Base-by-base conservation (phyloP, 2,113 vertebrate genomes). In the Castor canadensis region DNA sequence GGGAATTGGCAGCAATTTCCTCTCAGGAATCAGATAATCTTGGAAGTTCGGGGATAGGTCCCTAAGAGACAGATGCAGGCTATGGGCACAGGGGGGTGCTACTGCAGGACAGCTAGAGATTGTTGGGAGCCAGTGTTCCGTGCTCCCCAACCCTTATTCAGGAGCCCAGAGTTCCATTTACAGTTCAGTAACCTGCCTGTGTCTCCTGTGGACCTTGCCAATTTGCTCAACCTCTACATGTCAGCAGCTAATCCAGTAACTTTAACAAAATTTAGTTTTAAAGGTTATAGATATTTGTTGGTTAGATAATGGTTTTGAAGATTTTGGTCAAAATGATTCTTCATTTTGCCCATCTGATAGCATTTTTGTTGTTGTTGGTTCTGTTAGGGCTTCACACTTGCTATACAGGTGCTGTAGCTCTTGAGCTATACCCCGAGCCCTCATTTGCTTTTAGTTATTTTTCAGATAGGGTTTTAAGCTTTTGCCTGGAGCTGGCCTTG, bases 201-300 rank as follows among this genome's bases (percentile, higher is more conserved):
- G 13, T 91, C 54, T 94, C 19, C 38, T 47, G 28, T 47, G 24
- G 40, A 56, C 79, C 11, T 7, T 69, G 6, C 3, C 28, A 91
- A 45, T 45, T 82, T 11, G 19, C 47, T 49, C 16, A 69, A 52
- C 38, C 38, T 75, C 54, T 72, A 72, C 35, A 76, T 6, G 9
- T 15, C 24, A 82, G 60, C 10, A 89, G 19, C 26, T 72, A 81
- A 95, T 89, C 87, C 6, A 86, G 30, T 24, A 66, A 88, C 66
- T 79, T 89, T 28, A 13, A 12, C n/a, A 80, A 72, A 84, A 84
- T 16, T 17, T 56, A 58, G 19, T 26, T 75, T 52, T 93, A 88
- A 93, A 54, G 22, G 83, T 80, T 49, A 60, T n/a, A 72, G n/a
- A 93, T 60, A 73, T 75, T 76, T 91, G 22, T 83, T 76, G 73